Conservation (phyloP, 2,797 vertebrate species). For the Naso thynnoides region DNA sequence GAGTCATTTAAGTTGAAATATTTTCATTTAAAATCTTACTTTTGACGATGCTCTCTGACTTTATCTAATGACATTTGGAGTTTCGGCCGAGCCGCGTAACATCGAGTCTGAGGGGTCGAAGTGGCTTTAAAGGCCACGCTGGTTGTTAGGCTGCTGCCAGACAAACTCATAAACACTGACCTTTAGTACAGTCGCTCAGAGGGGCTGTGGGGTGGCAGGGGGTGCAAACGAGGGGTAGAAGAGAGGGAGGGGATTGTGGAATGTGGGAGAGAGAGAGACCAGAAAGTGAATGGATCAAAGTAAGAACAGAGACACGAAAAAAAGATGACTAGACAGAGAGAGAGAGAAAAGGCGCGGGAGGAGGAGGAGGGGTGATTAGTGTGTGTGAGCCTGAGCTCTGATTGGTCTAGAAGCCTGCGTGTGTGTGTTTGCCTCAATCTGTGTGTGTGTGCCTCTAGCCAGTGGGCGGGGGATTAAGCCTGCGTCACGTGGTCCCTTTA, state of each 20-base stretch:
- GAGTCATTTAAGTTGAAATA: neutral
- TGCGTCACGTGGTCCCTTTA: constrained; percentile 82
- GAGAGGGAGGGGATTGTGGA: constrained; percentile 41
- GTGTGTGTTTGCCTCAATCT: constrained; percentile 44
- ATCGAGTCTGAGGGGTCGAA: neutral
- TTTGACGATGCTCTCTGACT: neutral
- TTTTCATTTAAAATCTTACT: constrained; percentile 1
- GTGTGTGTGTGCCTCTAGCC: constrained; percentile 53
- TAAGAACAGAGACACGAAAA: constrained; percentile 43
- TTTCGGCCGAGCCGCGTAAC: constrained; percentile 7
- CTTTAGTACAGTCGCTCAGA: constrained; percentile 62
- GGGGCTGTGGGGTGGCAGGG: constrained; percentile 17
- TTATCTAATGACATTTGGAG: neutral
- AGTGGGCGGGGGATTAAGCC: constrained; percentile 83
- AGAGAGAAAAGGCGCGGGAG: constrained; percentile 18
- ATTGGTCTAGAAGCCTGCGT: constrained; percentile 1
- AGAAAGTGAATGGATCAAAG: constrained; percentile 77
- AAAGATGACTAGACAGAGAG: constrained; percentile 41
- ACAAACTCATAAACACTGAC: constrained; percentile 60
- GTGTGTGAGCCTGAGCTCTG: constrained; percentile 34
- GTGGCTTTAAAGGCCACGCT: constrained; percentile 6
- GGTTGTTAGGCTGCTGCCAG: constrained; percentile 46
- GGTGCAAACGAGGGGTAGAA: constrained; percentile 43
- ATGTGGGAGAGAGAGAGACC: constrained; percentile 53
- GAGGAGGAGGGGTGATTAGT: constrained; percentile 69